phyloP scores from a whole-genome alignment of 2,113 vertebrate genomes.

The Cacatua alba region DNA sequence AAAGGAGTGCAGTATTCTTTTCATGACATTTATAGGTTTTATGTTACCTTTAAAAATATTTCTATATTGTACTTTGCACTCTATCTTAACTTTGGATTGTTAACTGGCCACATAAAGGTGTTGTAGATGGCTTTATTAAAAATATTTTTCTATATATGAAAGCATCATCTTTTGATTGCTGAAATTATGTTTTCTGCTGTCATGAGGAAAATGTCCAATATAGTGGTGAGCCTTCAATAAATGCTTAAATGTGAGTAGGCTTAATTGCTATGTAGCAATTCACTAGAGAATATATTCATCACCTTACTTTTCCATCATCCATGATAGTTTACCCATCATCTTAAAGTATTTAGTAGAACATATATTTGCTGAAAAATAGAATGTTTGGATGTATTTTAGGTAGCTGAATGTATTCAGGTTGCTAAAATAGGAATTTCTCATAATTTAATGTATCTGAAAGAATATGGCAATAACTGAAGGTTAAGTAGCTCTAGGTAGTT shows the following conservation, averaged over 20 bases:
- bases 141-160: slow-evolving; percentile 5
- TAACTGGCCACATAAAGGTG: not conserved
- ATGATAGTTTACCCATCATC: not conserved
- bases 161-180: slow-evolving; percentile 2
- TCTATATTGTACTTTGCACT: not conserved
- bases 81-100: not conserved
- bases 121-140: not conserved
- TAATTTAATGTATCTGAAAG: not conserved
- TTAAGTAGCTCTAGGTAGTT: not conserved
- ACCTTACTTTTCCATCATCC: not conserved
- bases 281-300: not conserved
- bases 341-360: not conserved
- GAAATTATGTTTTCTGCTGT: not conserved
- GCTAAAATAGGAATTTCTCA: not conserved
- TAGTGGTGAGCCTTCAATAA: not conserved
- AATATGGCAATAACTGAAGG: not conserved
- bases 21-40: not conserved
- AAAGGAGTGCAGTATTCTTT: not conserved
- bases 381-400: not conserved
- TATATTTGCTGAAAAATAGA: not conserved
- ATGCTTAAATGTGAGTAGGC: not conserved
- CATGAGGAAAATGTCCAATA: not conserved
- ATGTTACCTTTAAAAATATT: not conserved
- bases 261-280: not conserved
- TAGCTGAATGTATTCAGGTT: not conserved